Base-by-base conservation (phyloP, 1,140 invertebrate genomes). In the Lordiphosa stackelbergi region DNA sequence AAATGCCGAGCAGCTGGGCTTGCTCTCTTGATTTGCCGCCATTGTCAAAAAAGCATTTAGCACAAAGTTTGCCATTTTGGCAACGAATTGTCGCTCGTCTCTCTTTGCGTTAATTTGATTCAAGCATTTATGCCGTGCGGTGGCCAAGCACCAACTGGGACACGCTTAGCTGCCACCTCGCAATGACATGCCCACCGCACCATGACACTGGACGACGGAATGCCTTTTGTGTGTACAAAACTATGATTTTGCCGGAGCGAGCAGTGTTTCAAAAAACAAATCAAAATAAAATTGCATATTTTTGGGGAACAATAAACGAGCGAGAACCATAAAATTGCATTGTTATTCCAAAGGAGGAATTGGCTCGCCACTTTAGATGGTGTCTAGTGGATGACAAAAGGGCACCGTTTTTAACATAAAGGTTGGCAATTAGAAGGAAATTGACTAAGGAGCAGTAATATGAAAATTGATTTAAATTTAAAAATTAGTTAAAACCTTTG, bases 101-200 rank as follows among this genome's bases (percentile, higher is more conserved):
- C 52, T 55, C 65, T 61, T 64, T 69, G 71, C 77, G 77, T 81
- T 79, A 83, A 81, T 81, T 81, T 83, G 53, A 83, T 81, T 83
- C 69, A 58, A 75, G 55, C 63, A 55, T 68, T 81, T 81, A 66
- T 61, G 71, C 62, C 66, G 68, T 64, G 66, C 66, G 57, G 66
- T 66, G 12, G 48, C 46, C 56, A 24, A 40, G 52, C 40, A 37
- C 35, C 40, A 57, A 37, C 57, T 42, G 48, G 40, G 41, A 45
- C 40, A 16, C 53, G 42, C 16, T 58, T 55, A 48, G 52, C 34
- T 37, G 8, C 10, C 51, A 16, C 51, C 41, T 16, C 43, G 41
- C 56, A 47, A 66, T 69, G 57, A 69, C 63, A 69, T 56, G 66
- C 63, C 45, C 34, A 53, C 57, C 53, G 42, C 51, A 62, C 24